Percentiles rank a stretch among this genome's conserved stretches.
These are phyloP conservation scores for Pseudonaja textilis DNA, from an alignment of 2,113 vertebrate genomes.

Conservation along the genomic window DNA sequence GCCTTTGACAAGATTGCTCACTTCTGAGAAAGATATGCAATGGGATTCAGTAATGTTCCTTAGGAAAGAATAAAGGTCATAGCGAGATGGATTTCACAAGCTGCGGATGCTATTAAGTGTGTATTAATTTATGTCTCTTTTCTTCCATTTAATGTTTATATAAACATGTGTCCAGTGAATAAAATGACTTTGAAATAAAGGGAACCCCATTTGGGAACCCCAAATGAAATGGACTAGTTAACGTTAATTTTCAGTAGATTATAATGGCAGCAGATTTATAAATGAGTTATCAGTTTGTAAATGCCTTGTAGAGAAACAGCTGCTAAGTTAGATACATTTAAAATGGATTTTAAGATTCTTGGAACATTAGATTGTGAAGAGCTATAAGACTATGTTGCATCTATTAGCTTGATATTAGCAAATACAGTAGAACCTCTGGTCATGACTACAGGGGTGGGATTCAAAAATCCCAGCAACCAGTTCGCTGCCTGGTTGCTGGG, in stretches of 20 bases:
- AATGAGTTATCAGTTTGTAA: background rate
- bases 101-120: background rate
- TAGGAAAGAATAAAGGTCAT: conserved; percentile 36
- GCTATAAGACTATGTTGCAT: background rate
- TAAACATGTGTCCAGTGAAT: background rate
- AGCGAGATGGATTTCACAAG: conserved; percentile 1
- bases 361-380: background rate
- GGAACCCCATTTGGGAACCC: background rate
- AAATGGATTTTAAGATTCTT: background rate
- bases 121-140: conserved; percentile 8
- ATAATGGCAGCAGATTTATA: background rate
- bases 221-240: background rate
- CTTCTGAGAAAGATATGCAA: conserved; percentile 42
- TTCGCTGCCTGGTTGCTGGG: no score
- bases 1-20: conserved; percentile 14
- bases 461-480: no score
- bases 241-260: background rate
- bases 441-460: no score
- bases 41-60: conserved; percentile 32
- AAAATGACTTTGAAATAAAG: background rate
- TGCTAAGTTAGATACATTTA: background rate
- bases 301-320: background rate
- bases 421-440: background rate
- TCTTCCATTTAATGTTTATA: background rate
- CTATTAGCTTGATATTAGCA: background rate